Evolutionary conservation across 2,888 invertebrate species (phyloP), one percentile per base, ranked within the genome.

Genomic region (Melieria omissa): DNA sequence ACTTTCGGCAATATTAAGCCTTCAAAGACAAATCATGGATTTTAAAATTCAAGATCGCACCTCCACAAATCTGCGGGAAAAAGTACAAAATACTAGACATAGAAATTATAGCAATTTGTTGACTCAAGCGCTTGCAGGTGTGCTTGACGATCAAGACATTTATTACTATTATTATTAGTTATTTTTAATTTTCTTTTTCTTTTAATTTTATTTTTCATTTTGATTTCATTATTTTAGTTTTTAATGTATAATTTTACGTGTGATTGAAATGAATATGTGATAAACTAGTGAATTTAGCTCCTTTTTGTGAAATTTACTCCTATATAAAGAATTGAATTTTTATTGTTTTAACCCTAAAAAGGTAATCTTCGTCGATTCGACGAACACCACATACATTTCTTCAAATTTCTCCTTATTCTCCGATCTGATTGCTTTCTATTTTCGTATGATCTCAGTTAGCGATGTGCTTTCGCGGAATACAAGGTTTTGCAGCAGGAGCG

Each of bases 11-110:
- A 58, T 58, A 29, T 41, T 58, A 29, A 41, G 5, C 4, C 41
- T 58, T 8, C 58, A 58, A 58, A 58, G 7, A 5, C 6, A 58
- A 58, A 58, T 58, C 14, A 58, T 58, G 8, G 29, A 29, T 4
- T 58, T 58, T 41, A 58, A 58, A 29, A 58, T 58, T 8, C 14
- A 58, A 58, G 58, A 58, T 41, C 16, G 58, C 41, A 10, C 8
- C 42, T 12, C n/a, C 5, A 58, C 58, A 58, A 5, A 58, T 12
- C 16, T 16, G 16, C 16, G 16, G 16, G 16, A 16, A 16, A 16
- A 58, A 16, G 4, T 16, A 42, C n/a, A 58, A n/a, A 4, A 5
- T 29, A 29, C 41, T 5, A 29, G 58, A 8, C 10, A 14, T 41
- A 58, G 41, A 16, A 58, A 6, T 58, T 58, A 16, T 41, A 29